Conservation (phyloP, 2,888 invertebrate species). For the Eupithecia subumbrata region DNA sequence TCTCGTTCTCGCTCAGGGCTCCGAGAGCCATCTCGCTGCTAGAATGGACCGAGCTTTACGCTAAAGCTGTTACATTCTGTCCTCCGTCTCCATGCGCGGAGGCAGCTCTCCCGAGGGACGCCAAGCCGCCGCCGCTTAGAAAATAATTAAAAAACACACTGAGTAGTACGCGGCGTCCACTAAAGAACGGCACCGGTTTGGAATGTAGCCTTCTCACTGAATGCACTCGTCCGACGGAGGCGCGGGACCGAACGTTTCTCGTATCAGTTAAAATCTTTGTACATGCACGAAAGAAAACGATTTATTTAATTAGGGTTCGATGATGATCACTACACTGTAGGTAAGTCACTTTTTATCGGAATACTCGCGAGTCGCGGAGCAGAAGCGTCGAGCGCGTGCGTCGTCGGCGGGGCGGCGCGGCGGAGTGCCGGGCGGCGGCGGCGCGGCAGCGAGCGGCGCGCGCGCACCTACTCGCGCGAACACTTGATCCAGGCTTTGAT, state of each 20-base stretch:
- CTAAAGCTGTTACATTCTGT: slow-evolving; percentile 59
- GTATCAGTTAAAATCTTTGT: slow-evolving; percentile 51
- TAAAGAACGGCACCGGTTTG: slow-evolving; percentile 82
- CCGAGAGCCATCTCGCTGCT: slow-evolving; percentile 76
- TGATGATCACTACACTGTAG: slow-evolving; percentile 56
- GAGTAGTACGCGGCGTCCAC: slow-evolving; percentile 76
- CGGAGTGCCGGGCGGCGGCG: slow-evolving; percentile 56
- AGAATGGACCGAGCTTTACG: slow-evolving; percentile 48
- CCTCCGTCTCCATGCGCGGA: slow-evolving; percentile 42
- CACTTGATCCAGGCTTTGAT: slow-evolving; percentile 66
- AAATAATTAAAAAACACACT: slow-evolving; percentile 70
- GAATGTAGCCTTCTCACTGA: slow-evolving; percentile 80
- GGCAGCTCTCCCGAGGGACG: slow-evolving; percentile 46
- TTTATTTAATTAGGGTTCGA: slow-evolving; percentile 47
- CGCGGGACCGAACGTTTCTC: slow-evolving; percentile 57
- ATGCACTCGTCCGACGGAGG: slow-evolving; percentile 66
- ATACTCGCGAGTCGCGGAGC: slow-evolving; percentile 40
- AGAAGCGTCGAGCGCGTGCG: slow-evolving; percentile 48
- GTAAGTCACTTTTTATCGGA: slow-evolving; percentile 43
- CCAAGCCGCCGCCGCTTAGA: slow-evolving; percentile 62
- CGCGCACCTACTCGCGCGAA: slow-evolving; percentile 33
- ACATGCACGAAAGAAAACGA: slow-evolving; percentile 52
- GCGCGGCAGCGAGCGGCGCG: slow-evolving; percentile 54
- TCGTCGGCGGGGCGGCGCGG: slow-evolving; percentile 51
- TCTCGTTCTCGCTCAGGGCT: slow-evolving; percentile 76